Evolutionary conservation across 2,113 vertebrate species (phyloP).

Genomic region (Parotia lawesii): DNA sequence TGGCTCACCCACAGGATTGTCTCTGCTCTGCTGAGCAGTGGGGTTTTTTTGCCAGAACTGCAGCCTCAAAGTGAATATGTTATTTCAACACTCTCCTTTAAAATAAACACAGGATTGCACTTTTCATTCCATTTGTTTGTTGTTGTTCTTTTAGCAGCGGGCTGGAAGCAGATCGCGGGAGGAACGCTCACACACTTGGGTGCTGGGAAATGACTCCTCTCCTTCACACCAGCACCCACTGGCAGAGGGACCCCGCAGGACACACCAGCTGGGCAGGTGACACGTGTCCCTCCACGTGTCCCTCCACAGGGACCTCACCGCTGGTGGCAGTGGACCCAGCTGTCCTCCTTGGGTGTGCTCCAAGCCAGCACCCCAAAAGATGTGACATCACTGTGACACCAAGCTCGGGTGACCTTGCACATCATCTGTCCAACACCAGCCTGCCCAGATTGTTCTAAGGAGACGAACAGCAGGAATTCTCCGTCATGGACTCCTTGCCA

Average conservation of each 20-base stretch:
- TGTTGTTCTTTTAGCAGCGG: background rate
- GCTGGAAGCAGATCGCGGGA: background rate
- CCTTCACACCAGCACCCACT: background rate
- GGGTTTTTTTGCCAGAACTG: background rate
- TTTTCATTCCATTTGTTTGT: constrained; percentile 41
- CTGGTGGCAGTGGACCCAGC: background rate
- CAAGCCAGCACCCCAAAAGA: fast-evolving
- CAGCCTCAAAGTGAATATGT: constrained; percentile 32
- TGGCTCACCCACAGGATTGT: background rate
- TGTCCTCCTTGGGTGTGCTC: background rate
- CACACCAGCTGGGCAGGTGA: background rate
- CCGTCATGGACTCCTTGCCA: background rate
- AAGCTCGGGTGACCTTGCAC: background rate
- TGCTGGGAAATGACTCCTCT: background rate
- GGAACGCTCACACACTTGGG: background rate
- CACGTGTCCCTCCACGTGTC: fast-evolving
- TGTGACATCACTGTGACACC: fast-evolving
- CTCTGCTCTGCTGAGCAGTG: background rate
- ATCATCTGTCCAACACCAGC: background rate
- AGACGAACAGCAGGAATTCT: background rate
- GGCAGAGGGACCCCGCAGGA: background rate
- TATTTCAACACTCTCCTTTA: constrained; percentile 29
- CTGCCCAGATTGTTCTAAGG: background rate
- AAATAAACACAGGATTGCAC: constrained; percentile 26
- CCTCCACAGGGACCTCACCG: background rate